Base-by-base conservation (phyloP, 2,888 invertebrate genomes). In the Abrostola triplasia region DNA sequence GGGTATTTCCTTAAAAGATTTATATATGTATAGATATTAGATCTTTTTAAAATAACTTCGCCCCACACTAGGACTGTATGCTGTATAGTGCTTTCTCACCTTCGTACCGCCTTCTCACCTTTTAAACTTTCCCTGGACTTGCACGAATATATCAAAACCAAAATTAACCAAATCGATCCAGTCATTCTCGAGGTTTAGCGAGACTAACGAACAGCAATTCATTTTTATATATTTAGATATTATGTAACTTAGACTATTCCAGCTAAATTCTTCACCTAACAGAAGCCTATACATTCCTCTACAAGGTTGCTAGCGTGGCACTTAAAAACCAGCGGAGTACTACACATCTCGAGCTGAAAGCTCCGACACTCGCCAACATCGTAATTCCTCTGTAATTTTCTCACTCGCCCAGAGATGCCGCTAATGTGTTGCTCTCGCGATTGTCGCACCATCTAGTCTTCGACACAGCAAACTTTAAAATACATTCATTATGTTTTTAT, bases 391-490 rank as follows among this genome's bases (percentile, higher is more conserved):
- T 85, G 91, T 89, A 92, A 93, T 93, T 92, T 92, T 92, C 92
- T 88, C 92, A 93, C 93, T 93, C 86, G 79, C 77, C 86, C 71
- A 88, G 88, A 92, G 93, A 92, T 92, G 92, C 88, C 93, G 92
- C 93, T 94, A 93, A 94, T 93, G 93, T 93, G 90, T 89, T 86
- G 88, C 91, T 87, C 89, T 88, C 84, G 86, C 90, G 87, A 88
- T 84, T 84, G 88, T 90, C 86, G 86, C 90, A 84, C 90, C 91
- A 91, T 92, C 91, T 90, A 91, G 88, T 85, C 83, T 83, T 75
- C 67, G 77, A 66, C 57, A 78, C 56, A 52, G 77, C 88, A 86
- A 88, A 87, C 81, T 83, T 88, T 81, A 7, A 11, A 1, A 5
- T 67, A 52, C 74, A 48, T 10, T 13, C 52, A n/a, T 6, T n/a